Base-by-base conservation (phyloP, 1,140 invertebrate species). In the Cydia strobilella region DNA sequence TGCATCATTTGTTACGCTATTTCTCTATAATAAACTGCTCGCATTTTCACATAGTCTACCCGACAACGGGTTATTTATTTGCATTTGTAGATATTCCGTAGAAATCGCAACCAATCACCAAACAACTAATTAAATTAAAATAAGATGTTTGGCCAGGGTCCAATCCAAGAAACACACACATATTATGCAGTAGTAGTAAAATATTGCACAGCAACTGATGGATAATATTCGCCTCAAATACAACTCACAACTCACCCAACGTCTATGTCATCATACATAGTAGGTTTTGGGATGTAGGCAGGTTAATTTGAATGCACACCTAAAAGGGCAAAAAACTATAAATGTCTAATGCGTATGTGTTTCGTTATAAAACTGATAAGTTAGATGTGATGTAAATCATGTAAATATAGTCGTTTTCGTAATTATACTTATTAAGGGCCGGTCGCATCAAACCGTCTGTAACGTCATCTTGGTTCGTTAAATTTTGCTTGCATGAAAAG, bases 171-270 rank as follows among this genome's bases (percentile, higher is more conserved):
- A 59, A 20, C 54, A 3, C 54, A 12, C 15, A 54, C 15, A 18
- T 18, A 54, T 1, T 23, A 59, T 59, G 54, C 20, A 23, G 54
- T 23, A 59, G 54, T 59, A 23, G 1, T 23, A 59, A 23, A 59
- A 59, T 59, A 59, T 59, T 59, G 20, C 54, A 59, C 20, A 59
- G 23, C 18, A 59, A 54, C n/a, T 20, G 54, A 59, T 59, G 54
- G 54, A 59, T 23, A 59, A 20, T 54, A 54, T 59, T 10, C 54
- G 18, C 3, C 54, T 59, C 4, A 1, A 4, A 59, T 10, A 20
- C 54, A 23, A 59, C 54, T n/a, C 54, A 20, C 54, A 23, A 59
- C 54, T n/a, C 54, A 59, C 18, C 7, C 5, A 20, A 59, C 5
- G 3, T n/a, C 18, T 59, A 59, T 23, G 51, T 59, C 51, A 59